Percentiles rank a stretch among this genome's conserved stretches.
Evolutionary conservation across 2,113 vertebrate genomes (phyloP).

Genomic region (Microtus ochrogaster): DNA sequence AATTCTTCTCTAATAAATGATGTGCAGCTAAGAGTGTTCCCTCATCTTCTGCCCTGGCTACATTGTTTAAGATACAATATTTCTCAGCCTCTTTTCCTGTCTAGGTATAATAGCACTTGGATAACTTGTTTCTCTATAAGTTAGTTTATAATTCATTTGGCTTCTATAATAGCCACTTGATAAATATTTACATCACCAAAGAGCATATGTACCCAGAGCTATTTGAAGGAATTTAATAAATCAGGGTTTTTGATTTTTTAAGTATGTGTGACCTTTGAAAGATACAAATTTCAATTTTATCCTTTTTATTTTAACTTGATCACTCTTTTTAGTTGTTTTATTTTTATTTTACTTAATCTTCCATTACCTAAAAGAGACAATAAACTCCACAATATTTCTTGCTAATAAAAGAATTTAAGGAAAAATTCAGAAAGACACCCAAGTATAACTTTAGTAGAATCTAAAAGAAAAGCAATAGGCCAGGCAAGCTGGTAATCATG

Average conservation of each 20-base stretch:
- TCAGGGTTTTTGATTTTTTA: background rate
- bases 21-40: background rate
- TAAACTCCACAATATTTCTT: background rate
- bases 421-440: background rate
- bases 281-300: background rate
- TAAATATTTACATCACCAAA: background rate
- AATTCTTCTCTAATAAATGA: background rate
- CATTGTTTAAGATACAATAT: background rate
- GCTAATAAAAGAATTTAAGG: background rate
- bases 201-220: background rate
- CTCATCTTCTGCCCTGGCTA: background rate
- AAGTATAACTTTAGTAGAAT: background rate
- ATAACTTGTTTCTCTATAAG: background rate
- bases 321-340: slow-evolving; percentile 6
- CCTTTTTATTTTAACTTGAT: background rate
- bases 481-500: background rate
- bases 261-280: background rate
- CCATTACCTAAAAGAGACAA: background rate
- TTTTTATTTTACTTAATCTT: slow-evolving; percentile 27
- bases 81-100: background rate
- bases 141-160: background rate
- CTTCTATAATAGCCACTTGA: background rate
- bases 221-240: background rate
- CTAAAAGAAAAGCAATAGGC: background rate
- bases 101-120: background rate